These are phyloP conservation scores for Ailurus styani DNA, from an alignment of 2,113 vertebrate genomes.

Conservation along the genomic window DNA sequence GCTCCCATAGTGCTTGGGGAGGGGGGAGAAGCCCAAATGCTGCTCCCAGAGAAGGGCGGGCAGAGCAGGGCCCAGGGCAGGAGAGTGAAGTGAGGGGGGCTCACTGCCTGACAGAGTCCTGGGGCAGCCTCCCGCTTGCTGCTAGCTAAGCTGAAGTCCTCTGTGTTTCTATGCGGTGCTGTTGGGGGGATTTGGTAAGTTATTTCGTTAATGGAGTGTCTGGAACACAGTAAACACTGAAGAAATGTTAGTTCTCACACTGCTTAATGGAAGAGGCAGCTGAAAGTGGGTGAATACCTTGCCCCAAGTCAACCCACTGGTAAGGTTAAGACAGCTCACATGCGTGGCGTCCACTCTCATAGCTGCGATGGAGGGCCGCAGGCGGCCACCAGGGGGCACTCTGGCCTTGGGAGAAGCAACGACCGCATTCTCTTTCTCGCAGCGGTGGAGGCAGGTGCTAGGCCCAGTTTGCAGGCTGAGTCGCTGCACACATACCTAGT, in stretches of 20 bases:
- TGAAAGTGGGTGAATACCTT: neutral
- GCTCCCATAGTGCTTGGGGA: neutral
- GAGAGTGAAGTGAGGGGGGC: fast-evolving
- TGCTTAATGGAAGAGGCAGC: neutral
- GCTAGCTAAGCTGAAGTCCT: neutral
- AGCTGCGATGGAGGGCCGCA: fast-evolving
- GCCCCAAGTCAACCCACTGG: neutral
- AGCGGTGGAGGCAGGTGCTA: fast-evolving
- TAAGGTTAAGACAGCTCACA: fast-evolving
- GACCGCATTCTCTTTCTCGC: fast-evolving
- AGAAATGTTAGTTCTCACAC: neutral
- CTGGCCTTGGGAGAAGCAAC: fast-evolving
- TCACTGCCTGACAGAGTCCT: fast-evolving
- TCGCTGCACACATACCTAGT: neutral
- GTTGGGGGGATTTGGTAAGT: neutral
- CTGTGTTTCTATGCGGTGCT: neutral
- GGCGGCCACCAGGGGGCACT: neutral
- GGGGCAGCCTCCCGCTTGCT: neutral
- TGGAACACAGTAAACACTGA: neutral
- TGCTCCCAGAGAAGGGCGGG: neutral
- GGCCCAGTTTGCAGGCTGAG: fast-evolving
- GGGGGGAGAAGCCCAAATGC: too few species aligned
- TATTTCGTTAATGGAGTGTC: neutral
- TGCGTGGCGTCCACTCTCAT: fast-evolving
- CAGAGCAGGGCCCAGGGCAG: neutral